Evolutionary conservation across 30 jellyfish, hydroid and myxozoan species (phyloP).

Genomic region (Phacellophora camtschatica): DNA sequence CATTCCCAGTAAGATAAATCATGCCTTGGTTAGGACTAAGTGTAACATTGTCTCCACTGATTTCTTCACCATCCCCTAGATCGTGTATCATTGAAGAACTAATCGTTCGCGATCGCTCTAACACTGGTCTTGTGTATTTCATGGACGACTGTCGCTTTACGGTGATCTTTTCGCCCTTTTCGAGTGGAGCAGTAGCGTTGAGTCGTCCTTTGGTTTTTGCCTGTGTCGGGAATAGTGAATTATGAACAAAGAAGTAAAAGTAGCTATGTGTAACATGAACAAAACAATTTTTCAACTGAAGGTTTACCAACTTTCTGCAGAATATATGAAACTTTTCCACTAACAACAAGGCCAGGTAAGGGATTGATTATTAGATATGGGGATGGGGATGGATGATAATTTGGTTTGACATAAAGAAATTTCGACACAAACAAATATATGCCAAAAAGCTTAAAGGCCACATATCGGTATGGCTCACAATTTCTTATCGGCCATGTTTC

Average conservation of each 20-base stretch:
- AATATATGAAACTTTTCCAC: too few species aligned
- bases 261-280: too few species aligned
- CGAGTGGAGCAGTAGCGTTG: constrained; percentile 10
- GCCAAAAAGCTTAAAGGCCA: too few species aligned
- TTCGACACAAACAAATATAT: too few species aligned
- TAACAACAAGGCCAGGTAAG: too few species aligned
- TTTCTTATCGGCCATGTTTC: too few species aligned
- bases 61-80: constrained; percentile 85
- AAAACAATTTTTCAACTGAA: too few species aligned
- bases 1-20: constrained; percentile 80
- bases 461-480: too few species aligned
- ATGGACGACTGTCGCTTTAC: constrained; percentile 55
- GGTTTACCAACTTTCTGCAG: too few species aligned
- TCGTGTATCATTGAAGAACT: constrained; percentile 88
- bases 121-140: constrained; percentile 74
- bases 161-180: constrained; percentile 14
- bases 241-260: not conserved
- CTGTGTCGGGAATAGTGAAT: not conserved
- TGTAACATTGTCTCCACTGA: constrained; percentile 78
- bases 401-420: too few species aligned
- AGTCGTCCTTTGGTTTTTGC: constrained; percentile 5
- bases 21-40: constrained; percentile 82
- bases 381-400: not conserved
- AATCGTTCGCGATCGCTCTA: constrained; percentile 90
- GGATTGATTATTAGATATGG: not conserved